Percentiles rank a stretch among this genome's conserved stretches.
These are phyloP conservation scores for Arbacia lixula DNA, from an alignment of 53 echinoderm and acorn worm species.

Conservation along the genomic window DNA sequence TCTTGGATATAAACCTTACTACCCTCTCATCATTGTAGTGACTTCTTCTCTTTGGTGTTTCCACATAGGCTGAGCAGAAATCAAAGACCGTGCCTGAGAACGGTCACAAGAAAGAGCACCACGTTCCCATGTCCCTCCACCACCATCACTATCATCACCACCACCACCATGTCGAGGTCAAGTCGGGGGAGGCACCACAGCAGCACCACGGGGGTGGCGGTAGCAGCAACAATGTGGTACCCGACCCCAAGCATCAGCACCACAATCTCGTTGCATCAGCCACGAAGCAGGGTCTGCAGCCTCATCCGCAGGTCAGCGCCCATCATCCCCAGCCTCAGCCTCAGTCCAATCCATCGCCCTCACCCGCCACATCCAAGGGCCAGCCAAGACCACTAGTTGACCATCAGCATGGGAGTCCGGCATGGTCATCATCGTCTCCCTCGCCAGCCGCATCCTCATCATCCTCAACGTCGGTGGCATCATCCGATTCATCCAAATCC, in stretches of 20 bases:
- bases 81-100: conserved; percentile 42
- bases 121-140: conserved; percentile 26
- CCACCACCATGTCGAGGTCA: conserved; percentile 55
- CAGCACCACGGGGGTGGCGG: conserved; percentile 11
- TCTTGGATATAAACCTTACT: too few relatives aligned
- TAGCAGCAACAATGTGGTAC: conserved; percentile 17
- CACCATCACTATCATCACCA: conserved; percentile 63
- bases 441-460: not conserved
- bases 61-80: conserved; percentile 82
- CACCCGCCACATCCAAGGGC: conserved; percentile 14
- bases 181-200: conserved; percentile 14
- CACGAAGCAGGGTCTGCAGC: not conserved
- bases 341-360: not conserved
- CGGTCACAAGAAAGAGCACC: conserved; percentile 27
- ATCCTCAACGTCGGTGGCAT: too few relatives aligned
- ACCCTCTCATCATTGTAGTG: too few relatives aligned
- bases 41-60: conserved; percentile 9
- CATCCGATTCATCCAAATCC: not conserved
- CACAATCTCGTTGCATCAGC: not conserved
- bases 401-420: not conserved
- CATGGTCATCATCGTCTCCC: not conserved
- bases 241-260: conserved; percentile 1
- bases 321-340: not conserved
- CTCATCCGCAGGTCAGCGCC: not conserved
- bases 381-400: conserved; percentile 17